phyloP scores from a whole-genome alignment of 2,113 vertebrate species.

The Saguinus midas region DNA sequence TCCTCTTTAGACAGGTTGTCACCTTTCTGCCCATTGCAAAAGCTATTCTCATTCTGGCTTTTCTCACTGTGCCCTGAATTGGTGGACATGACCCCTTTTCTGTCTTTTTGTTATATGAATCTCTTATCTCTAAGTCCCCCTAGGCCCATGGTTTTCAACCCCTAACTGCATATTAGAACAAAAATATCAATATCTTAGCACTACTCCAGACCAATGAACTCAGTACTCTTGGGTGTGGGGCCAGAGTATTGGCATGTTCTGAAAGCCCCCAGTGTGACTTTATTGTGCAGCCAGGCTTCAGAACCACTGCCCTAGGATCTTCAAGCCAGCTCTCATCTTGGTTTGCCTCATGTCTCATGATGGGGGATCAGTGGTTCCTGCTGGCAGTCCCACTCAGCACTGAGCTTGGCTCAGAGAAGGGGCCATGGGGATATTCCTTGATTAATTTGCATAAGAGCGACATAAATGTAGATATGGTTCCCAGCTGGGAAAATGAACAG shows the following conservation, averaged over 20 bases:
- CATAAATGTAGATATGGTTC: neutral
- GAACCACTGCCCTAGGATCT: neutral
- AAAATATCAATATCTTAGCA: neutral
- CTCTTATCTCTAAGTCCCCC: neutral
- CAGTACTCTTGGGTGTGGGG: neutral
- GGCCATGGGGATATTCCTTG: neutral
- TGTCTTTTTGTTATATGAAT: neutral
- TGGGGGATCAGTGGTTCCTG: neutral
- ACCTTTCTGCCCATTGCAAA: neutral
- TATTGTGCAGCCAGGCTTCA: conserved; percentile 20
- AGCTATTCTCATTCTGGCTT: conserved; percentile 40
- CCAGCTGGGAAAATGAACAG: neutral
- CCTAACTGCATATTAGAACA: neutral
- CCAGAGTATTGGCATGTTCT: conserved; percentile 5
- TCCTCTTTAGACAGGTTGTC: neutral
- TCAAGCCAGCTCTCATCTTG: neutral
- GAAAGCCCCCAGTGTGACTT: conserved; percentile 28
- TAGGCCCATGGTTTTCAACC: neutral
- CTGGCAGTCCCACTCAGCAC: neutral
- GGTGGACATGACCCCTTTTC: neutral
- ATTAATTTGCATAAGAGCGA: conserved; percentile 15
- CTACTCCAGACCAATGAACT: neutral
- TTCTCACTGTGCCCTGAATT: conserved; percentile 14
- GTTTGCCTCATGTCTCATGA: neutral
- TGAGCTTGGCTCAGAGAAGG: conserved; percentile 1